These are phyloP conservation scores for Cyphomyrmex costatus DNA, from an alignment of 1,140 invertebrate species.

Conservation along the genomic window DNA sequence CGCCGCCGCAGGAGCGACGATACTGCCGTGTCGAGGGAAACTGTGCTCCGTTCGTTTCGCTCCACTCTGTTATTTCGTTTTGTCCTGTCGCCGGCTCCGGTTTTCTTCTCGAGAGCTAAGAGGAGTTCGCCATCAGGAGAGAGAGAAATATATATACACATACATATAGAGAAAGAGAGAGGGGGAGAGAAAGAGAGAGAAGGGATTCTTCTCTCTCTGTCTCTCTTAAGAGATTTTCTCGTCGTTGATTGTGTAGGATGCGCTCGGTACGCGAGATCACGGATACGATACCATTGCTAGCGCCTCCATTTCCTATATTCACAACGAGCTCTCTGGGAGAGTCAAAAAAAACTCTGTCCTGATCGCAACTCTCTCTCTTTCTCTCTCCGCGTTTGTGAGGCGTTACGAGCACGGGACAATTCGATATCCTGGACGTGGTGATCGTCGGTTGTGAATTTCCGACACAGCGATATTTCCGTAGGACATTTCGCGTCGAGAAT, in stretches of 20 bases:
- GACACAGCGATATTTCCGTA: constrained; percentile 31
- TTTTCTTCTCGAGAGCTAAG: background rate
- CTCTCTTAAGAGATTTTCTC: constrained; percentile 22
- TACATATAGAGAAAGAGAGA: background rate
- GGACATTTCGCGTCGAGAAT: constrained; percentile 9
- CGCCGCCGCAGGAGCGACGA: constrained; percentile 52
- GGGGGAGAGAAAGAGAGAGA: background rate
- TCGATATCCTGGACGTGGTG: constrained; percentile 5
- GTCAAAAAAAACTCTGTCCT: constrained; percentile 5
- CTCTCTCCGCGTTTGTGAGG: background rate
- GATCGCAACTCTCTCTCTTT: background rate
- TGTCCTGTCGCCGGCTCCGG: constrained; percentile 20
- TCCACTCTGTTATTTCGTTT: background rate
- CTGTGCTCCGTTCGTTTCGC: constrained; percentile 13
- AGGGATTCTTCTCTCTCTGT: background rate
- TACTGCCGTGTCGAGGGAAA: constrained; percentile 35
- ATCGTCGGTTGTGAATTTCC: background rate
- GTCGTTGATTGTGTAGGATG: constrained; percentile 30
- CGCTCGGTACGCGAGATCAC: constrained; percentile 34
- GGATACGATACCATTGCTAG: constrained; percentile 41
- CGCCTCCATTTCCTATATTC: constrained; percentile 14
- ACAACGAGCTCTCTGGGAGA: background rate
- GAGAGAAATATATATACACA: background rate
- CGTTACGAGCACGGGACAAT: background rate
- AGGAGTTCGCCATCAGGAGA: constrained; percentile 1